Evolutionary conservation across 1,140 invertebrate genomes (phyloP).

Genomic region (Acyrthosiphon pisum): DNA sequence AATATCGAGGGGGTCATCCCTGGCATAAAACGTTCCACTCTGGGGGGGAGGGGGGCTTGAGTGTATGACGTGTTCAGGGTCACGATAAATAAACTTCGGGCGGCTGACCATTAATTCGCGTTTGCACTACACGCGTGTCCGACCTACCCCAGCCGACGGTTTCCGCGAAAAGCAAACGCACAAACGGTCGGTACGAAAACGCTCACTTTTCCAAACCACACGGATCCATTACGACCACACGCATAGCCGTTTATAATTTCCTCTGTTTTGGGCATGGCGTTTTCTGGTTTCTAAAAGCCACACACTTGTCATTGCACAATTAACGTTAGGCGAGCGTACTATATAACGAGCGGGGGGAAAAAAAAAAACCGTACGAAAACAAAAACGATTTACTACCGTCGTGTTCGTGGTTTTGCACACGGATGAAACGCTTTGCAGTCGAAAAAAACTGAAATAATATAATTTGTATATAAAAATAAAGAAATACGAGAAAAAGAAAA

Average conservation of each 20-base stretch:
- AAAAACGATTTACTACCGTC: neutral
- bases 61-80: neutral
- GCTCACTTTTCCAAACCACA: conserved; percentile 10
- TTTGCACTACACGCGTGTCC: neutral
- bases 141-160: neutral
- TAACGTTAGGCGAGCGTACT: neutral
- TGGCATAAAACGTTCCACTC: neutral
- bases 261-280: neutral
- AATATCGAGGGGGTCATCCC: neutral
- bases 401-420: neutral
- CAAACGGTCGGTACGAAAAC: neutral
- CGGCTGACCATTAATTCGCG: neutral
- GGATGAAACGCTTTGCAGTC: neutral
- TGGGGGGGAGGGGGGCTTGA: no score
- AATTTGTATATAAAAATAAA: neutral
- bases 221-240: conserved; percentile 8
- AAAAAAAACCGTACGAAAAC: neutral
- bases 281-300: conserved; percentile 20
- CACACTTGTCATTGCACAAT: neutral
- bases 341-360: no score
- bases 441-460: neutral
- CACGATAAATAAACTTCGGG: neutral
- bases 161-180: neutral
- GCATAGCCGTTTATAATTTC: neutral
- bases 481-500: neutral